phyloP scores from a whole-genome alignment of 1,140 invertebrate genomes.

The Globodera rostochiensis region DNA sequence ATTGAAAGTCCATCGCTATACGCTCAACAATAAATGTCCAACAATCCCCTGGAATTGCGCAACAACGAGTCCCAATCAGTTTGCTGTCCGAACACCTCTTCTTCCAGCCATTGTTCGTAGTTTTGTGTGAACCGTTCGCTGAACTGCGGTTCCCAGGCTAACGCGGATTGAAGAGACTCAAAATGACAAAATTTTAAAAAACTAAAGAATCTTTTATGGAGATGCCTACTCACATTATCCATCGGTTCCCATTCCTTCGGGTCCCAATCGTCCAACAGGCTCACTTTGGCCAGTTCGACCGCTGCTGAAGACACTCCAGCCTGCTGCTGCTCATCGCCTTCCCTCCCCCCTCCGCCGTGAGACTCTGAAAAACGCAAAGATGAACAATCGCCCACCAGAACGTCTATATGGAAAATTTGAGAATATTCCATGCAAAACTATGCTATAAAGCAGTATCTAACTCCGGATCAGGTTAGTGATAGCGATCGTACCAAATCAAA shows the following conservation, averaged over 20 bases:
- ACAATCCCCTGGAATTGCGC: constrained; percentile 29
- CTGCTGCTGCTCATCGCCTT: constrained; percentile 9
- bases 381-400: not conserved
- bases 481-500: not conserved
- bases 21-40: constrained; percentile 29
- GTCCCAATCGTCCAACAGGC: constrained; percentile 26
- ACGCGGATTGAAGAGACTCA: constrained; percentile 80
- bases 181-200: constrained; percentile 1
- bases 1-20: too few relatives aligned
- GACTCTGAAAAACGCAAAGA: not conserved
- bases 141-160: constrained; percentile 75
- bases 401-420: not conserved
- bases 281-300: not conserved
- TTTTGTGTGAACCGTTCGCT: constrained; percentile 86
- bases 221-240: constrained; percentile 6
- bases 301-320: not conserved
- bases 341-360: not conserved
- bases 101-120: constrained; percentile 92
- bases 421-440: not conserved
- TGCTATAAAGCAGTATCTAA: not conserved
- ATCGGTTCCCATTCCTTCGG: constrained; percentile 29
- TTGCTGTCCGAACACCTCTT: constrained; percentile 86
- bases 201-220: not conserved
- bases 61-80: constrained; percentile 71
- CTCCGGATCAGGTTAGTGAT: not conserved